These are phyloP conservation scores for Rhopalosiphum maidis DNA, from an alignment of 1,140 invertebrate genomes.

Conservation along the genomic window DNA sequence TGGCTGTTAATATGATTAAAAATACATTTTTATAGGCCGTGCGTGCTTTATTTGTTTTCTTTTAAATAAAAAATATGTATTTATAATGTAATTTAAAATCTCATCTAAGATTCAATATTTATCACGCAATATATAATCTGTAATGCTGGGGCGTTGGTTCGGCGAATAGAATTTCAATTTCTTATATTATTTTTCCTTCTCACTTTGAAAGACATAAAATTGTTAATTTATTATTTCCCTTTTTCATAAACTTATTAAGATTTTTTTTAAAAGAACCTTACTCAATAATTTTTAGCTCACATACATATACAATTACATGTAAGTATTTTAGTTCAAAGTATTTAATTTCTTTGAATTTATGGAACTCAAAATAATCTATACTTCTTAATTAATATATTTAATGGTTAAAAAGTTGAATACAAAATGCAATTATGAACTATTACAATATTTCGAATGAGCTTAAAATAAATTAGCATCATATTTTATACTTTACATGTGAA, in stretches of 20 bases:
- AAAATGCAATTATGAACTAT: background rate
- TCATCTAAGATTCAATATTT: background rate
- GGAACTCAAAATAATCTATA: background rate
- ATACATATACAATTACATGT: background rate
- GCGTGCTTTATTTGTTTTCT: background rate
- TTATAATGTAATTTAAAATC: background rate
- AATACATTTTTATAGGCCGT: background rate
- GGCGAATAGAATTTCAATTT: background rate
- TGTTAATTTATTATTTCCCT: background rate
- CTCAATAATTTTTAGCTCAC: background rate
- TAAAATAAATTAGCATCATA: background rate
- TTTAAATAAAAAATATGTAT: background rate
- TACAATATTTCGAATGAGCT: too few relatives aligned
- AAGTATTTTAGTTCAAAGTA: background rate
- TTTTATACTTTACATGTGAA: background rate
- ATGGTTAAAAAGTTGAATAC: background rate
- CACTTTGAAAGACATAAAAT: background rate
- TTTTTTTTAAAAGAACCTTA: background rate
- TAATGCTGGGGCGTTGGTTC: background rate
- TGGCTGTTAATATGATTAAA: background rate
- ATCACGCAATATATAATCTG: background rate
- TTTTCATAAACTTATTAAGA: background rate
- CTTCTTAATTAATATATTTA: background rate
- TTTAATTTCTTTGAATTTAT: background rate
- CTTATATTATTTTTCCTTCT: background rate